Evolutionary conservation across 1,140 invertebrate species (phyloP).

Genomic region (Portunus trituberculatus): DNA sequence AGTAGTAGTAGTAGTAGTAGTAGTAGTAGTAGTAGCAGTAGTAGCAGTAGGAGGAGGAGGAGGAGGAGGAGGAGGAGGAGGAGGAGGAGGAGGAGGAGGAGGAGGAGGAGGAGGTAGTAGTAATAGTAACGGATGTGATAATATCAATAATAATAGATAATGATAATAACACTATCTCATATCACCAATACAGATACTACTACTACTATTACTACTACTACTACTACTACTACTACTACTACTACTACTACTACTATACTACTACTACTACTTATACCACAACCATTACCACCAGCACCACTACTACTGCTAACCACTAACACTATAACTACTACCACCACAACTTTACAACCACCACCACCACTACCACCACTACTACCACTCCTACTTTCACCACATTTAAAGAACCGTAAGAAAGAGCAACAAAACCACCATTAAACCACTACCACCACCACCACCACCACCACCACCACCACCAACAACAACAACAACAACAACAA

Average conservation of each 20-base stretch:
- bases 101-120: not conserved
- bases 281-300: too few species aligned
- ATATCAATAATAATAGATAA: constrained; percentile 22
- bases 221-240: not conserved
- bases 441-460: not conserved
- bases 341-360: not conserved
- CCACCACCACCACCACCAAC: not conserved
- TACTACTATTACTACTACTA: constrained; percentile 14
- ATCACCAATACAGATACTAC: not conserved
- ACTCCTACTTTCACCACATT: too few species aligned
- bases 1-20: constrained; percentile 30
- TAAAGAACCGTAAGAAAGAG: too few species aligned
- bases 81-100: not conserved
- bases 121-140: constrained; percentile 14
- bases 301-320: too few species aligned
- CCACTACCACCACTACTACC: not conserved
- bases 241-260: not conserved
- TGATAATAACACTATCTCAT: not conserved
- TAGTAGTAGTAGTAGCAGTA: constrained; percentile 27
- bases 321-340: not conserved
- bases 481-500: not conserved
- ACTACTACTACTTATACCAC: not conserved
- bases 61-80: not conserved
- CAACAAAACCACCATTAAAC: too few species aligned
- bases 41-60: not conserved